Percentiles rank a stretch among this genome's conserved stretches.
These are phyloP conservation scores for Lagopus leucura DNA, from an alignment of 2,113 vertebrate genomes.

Conservation along the genomic window DNA sequence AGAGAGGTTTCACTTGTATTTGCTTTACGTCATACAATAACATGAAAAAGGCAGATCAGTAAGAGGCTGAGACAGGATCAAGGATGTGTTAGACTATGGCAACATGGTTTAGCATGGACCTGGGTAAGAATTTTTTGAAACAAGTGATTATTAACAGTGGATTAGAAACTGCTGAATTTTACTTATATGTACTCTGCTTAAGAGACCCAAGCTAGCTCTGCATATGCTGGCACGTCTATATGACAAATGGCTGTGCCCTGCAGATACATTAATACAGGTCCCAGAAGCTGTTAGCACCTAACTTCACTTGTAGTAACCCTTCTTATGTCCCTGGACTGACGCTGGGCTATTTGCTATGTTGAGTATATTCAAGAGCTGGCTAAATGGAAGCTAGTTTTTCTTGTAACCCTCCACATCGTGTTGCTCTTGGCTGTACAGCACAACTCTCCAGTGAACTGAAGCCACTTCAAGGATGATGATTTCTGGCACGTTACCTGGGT, in stretches of 20 bases:
- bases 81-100: neutral
- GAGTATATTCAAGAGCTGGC: neutral
- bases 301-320: neutral
- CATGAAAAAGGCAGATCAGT: neutral
- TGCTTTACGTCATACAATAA: neutral
- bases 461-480: neutral
- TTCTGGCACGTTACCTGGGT: neutral
- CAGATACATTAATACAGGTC: neutral
- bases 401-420: neutral
- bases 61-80: constrained; percentile 2
- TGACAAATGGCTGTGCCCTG: neutral
- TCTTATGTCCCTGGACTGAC: neutral
- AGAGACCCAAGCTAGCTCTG: neutral
- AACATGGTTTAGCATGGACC: neutral
- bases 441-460: neutral
- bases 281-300: neutral
- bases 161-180: neutral
- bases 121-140: neutral
- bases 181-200: neutral
- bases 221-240: neutral
- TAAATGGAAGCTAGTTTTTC: neutral
- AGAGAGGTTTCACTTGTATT: neutral
- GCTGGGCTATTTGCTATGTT: neutral
- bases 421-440: neutral
- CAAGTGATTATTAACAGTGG: neutral